Evolutionary conservation across 2,888 invertebrate genomes (phyloP).

Genomic region (Epirrhoe alternata): DNA sequence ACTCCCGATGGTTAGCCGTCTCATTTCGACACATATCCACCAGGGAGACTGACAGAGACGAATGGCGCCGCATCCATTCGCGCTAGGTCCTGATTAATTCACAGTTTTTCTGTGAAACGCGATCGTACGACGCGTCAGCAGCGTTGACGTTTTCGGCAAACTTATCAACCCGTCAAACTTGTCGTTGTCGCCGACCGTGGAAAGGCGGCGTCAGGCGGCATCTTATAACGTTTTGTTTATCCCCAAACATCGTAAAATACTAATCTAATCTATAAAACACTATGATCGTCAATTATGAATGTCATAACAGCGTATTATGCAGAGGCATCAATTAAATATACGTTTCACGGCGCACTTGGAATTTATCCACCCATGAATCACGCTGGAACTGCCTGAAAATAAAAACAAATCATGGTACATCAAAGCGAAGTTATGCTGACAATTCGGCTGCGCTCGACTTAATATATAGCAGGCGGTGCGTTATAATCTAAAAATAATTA

Average conservation of each 20-base stretch:
- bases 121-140: conserved; percentile 64
- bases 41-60: conserved; percentile 69
- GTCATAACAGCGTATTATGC: conserved; percentile 74
- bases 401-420: conserved; percentile 83
- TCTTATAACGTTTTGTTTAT: conserved; percentile 47
- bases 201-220: conserved; percentile 50
- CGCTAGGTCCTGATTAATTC: conserved; percentile 78
- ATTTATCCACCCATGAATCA: conserved; percentile 82
- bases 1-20: conserved; percentile 71
- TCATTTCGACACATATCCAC: conserved; percentile 60
- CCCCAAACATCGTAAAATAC: conserved; percentile 37
- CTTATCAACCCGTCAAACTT: conserved; percentile 66
- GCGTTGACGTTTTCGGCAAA: conserved; percentile 71
- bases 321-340: conserved; percentile 75
- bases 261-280: conserved; percentile 49
- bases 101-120: conserved; percentile 79
- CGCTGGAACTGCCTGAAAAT: conserved; percentile 76
- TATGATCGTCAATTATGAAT: conserved; percentile 57
- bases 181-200: conserved; percentile 50
- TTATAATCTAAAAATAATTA: conserved; percentile 85
- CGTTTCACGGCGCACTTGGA: conserved; percentile 75
- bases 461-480: conserved; percentile 83
- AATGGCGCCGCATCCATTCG: conserved; percentile 69
- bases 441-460: conserved; percentile 80
- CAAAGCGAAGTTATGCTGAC: conserved; percentile 84